These are phyloP conservation scores for Natrix natrix DNA, from an alignment of 2,797 vertebrate genomes.

Conservation along the genomic window DNA sequence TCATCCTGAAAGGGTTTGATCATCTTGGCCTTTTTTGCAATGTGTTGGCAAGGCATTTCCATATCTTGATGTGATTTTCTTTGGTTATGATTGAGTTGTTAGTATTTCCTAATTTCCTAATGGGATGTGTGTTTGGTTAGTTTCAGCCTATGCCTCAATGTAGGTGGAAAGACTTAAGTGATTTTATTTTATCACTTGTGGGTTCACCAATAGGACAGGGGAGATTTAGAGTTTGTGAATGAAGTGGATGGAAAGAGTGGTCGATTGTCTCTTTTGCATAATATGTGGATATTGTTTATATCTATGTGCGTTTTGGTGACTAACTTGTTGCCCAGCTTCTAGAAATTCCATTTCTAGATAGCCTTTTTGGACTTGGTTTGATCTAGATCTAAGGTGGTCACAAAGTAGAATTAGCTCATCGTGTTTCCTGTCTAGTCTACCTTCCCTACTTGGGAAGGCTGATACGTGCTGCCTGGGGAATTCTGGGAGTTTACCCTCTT, in stretches of 20 bases:
- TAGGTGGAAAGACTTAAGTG: too few relatives aligned
- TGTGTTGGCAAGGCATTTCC: too few relatives aligned
- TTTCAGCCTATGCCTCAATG: too few relatives aligned
- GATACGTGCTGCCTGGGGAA: neutral
- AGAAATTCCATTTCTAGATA: neutral
- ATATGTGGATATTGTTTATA: neutral
- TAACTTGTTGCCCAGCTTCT: neutral
- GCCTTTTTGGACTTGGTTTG: neutral
- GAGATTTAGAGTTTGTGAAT: too few relatives aligned
- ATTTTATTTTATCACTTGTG: too few relatives aligned
- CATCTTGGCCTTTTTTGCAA: too few relatives aligned
- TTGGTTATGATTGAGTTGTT: too few relatives aligned
- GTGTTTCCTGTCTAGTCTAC: neutral
- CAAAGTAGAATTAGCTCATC: neutral
- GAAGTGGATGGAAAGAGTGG: neutral
- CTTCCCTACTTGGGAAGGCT: neutral
- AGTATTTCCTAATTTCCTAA: too few relatives aligned
- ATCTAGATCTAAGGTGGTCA: neutral
- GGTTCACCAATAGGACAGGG: too few relatives aligned
- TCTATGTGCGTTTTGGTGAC: neutral
- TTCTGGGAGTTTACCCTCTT: neutral
- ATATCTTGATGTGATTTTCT: too few relatives aligned
- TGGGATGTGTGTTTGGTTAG: too few relatives aligned
- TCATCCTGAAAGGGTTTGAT: too few relatives aligned
- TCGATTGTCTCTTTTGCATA: neutral